Conservation (phyloP, 2,113 vertebrate genomes). For the Phalacrocorax brasilianus region DNA sequence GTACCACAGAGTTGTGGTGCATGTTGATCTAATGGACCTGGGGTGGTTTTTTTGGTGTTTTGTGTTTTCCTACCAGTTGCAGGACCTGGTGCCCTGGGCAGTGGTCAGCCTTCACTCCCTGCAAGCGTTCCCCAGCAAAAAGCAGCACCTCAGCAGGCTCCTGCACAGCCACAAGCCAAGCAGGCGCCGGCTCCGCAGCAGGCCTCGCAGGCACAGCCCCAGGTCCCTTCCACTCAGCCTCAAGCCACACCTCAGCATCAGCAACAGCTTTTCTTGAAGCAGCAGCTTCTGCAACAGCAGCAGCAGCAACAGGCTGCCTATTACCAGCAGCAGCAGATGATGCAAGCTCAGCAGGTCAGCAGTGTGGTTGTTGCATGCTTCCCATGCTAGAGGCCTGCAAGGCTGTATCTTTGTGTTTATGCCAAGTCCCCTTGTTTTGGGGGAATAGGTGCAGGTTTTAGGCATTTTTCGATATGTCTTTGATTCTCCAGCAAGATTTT, state of each 20-base stretch:
- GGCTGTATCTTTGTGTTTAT: not conserved
- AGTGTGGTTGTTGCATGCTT: rapidly evolving
- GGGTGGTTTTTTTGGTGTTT: too few species aligned
- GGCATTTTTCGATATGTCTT: not conserved
- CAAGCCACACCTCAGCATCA: constrained; percentile 87
- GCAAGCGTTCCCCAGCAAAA: constrained; percentile 71
- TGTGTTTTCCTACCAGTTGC: not conserved
- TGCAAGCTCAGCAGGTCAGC: constrained; percentile 85
- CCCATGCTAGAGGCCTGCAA: not conserved
- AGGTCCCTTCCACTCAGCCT: constrained; percentile 60
- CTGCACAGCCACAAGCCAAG: constrained; percentile 72
- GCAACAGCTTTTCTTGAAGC: constrained; percentile 88
- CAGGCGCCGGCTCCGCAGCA: not conserved
- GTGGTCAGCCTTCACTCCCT: constrained; percentile 66
- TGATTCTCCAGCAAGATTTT: not conserved
- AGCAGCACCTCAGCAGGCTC: constrained; percentile 68
- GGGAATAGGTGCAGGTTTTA: not conserved
- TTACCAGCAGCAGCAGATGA: constrained; percentile 74
- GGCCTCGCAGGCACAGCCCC: constrained; percentile 47
- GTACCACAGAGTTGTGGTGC: not conserved
- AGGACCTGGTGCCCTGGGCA: constrained; percentile 50
- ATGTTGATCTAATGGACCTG: rapidly evolving
- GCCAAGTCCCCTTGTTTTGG: not conserved
- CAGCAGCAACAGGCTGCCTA: constrained; percentile 60
- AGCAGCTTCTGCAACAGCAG: constrained; percentile 74